phyloP scores from a whole-genome alignment of 1,140 invertebrate species.

The Drosophila sturtevanti region DNA sequence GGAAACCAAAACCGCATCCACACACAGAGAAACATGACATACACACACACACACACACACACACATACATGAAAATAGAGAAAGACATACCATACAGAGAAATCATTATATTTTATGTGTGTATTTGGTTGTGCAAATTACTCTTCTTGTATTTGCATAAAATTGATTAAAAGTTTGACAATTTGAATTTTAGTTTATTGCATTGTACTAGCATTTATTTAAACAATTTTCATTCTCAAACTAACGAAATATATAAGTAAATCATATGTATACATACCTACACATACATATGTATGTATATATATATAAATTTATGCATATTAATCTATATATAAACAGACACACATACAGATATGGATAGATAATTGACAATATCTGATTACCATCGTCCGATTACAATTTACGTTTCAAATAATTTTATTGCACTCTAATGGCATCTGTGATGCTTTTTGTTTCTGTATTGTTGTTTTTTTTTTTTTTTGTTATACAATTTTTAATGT shows the following conservation, averaged over 20 bases:
- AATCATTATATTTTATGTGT: conserved; percentile 7
- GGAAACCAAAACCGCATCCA: conserved; percentile 56
- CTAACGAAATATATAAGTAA: neutral
- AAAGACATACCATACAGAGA: neutral
- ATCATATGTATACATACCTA: neutral
- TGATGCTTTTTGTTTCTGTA: conserved; percentile 33
- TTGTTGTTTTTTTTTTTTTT: neutral
- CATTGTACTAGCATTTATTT: conserved; percentile 11
- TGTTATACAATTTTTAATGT: neutral
- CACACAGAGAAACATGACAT: conserved; percentile 22
- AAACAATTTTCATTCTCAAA: conserved; percentile 1
- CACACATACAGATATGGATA: conserved; percentile 26
- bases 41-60: conserved; percentile 1
- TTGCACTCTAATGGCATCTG: conserved; percentile 23
- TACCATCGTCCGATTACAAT: conserved; percentile 33
- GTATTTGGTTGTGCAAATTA: conserved; percentile 37
- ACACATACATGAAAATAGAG: neutral
- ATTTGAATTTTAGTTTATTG: conserved; percentile 30
- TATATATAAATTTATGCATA: no score
- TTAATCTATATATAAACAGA: neutral
- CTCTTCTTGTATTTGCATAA: conserved; percentile 50
- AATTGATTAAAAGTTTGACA: conserved; percentile 41
- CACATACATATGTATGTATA: neutral
- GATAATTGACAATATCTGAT: conserved; percentile 56
- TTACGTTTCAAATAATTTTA: conserved; percentile 31